These are phyloP conservation scores for Eurosta solidaginis DNA, from an alignment of 1,140 invertebrate species.

Conservation along the genomic window DNA sequence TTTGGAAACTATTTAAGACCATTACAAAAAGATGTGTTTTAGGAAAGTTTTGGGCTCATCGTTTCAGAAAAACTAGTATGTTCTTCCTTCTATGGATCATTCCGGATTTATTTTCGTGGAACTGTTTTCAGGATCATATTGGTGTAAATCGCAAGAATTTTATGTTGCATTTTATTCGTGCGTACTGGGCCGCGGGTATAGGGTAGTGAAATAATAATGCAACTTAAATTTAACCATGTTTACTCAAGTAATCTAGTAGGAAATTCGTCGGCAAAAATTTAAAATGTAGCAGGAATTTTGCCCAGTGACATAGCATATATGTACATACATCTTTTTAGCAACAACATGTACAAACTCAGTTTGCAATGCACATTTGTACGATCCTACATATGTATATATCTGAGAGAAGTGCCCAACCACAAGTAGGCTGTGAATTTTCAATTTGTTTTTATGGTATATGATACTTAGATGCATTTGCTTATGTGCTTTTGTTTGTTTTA, in stretches of 20 bases:
- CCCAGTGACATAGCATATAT: not conserved
- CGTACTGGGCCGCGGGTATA: too few species aligned
- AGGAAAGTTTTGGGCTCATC: too few species aligned
- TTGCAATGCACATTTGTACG: not conserved
- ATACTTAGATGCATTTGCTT: too few species aligned
- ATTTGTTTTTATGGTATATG: not conserved
- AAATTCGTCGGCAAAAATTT: not conserved
- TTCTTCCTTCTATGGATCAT: too few species aligned
- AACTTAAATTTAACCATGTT: not conserved
- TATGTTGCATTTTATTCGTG: too few species aligned
- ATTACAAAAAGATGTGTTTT: too few species aligned
- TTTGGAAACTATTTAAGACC: too few species aligned
- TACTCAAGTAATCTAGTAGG: not conserved
- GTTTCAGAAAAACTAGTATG: too few species aligned
- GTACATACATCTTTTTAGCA: not conserved
- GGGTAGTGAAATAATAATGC: not conserved
- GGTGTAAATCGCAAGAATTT: too few species aligned
- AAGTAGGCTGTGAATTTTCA: not conserved
- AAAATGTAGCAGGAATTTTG: too few species aligned
- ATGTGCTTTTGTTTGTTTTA: not conserved
- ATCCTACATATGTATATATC: not conserved
- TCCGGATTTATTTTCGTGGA: too few species aligned
- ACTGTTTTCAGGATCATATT: too few species aligned
- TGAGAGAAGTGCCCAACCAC: not conserved
- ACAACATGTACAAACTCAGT: not conserved